Base-by-base conservation (phyloP, 53 echinoderm and acorn worm genomes). In the Paracentrotus lividus region DNA sequence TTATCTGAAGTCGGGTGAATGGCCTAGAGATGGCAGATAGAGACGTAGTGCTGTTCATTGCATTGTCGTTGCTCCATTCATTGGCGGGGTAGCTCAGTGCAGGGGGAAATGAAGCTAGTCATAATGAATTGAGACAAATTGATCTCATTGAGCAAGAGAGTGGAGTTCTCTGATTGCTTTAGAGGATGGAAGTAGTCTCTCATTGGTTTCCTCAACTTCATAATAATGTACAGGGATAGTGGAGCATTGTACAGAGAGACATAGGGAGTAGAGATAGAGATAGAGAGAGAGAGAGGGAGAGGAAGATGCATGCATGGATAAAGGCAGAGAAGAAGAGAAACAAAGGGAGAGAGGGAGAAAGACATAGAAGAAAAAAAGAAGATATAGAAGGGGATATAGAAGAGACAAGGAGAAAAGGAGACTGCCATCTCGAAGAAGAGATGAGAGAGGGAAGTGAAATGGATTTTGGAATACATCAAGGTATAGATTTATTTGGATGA, bases 81-180 rank as follows among this genome's bases (percentile, higher is more conserved):
- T 56, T 86, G 86, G 18, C 56, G 8, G 55, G 53, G 53, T 56
- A 36, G 86, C 56, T 86, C 55, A 57, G 33, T 31, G 36, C 3
- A 14, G 18, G 86, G 53, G 86, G 86, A 86, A 86, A 86, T 86
- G 86, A 56, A 86, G 86, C 86, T 55, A 0, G 86, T 49, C 55
- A 52, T 86, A 86, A 86, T 86, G 86, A 86, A 86, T 86, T 53
- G 56, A 53, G 86, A 86, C 86, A 86, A 86, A 86, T 86, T 56
- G 81, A 81, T 81, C 81, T 81, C 81, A 26, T 81, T 81, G 81
- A 81, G 81, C 45, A 26, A 44, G 81, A n/a, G 81, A 47, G 81
- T 15, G 10, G 27, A 10, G n/a, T n/a, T 81, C 81, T 81, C 3
- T 81, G 81, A 81, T 45, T 81, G 81, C 26, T 81, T 12, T 47